These are phyloP conservation scores for Arge pagana DNA, from an alignment of 2,888 invertebrate species.

Conservation along the genomic window DNA sequence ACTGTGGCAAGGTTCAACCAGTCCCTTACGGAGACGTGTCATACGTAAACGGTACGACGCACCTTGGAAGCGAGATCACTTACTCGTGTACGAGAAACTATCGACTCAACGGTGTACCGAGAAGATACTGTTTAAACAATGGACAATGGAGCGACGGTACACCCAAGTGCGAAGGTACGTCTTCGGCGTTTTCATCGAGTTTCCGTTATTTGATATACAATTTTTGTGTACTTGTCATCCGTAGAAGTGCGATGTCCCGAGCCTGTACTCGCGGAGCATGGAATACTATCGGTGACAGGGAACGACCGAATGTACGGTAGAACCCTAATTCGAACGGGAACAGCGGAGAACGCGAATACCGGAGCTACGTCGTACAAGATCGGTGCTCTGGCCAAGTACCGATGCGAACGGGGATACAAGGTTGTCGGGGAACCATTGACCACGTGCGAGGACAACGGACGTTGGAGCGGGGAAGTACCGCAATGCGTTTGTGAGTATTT, in stretches of 20 bases:
- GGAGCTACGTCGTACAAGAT: constrained; percentile 81
- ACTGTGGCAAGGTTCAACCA: constrained; percentile 84
- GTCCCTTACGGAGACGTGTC: constrained; percentile 77
- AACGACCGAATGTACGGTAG: constrained; percentile 89
- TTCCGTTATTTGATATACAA: constrained; percentile 13
- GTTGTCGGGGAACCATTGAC: constrained; percentile 83
- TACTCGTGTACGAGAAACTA: constrained; percentile 83
- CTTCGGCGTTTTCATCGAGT: background rate
- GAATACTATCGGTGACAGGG: constrained; percentile 85
- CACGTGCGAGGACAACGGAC: constrained; percentile 83
- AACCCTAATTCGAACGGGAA: constrained; percentile 72
- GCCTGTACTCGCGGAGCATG: constrained; percentile 80
- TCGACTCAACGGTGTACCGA: constrained; percentile 74
- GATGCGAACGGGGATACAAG: constrained; percentile 88
- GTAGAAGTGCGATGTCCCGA: constrained; percentile 87
- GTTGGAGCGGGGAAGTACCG: constrained; percentile 84
- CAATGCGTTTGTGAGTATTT: constrained; percentile 78
- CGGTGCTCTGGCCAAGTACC: constrained; percentile 83
- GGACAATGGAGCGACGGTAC: constrained; percentile 83
- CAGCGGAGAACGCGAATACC: constrained; percentile 69
- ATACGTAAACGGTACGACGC: constrained; percentile 78
- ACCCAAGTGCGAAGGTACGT: constrained; percentile 83
- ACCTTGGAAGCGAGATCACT: constrained; percentile 77
- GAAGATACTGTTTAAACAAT: constrained; percentile 74
- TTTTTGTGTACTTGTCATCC: constrained; percentile 32